Evolutionary conservation across 2,888 invertebrate species (phyloP).

Genomic region (Chrysolina oricalcia): DNA sequence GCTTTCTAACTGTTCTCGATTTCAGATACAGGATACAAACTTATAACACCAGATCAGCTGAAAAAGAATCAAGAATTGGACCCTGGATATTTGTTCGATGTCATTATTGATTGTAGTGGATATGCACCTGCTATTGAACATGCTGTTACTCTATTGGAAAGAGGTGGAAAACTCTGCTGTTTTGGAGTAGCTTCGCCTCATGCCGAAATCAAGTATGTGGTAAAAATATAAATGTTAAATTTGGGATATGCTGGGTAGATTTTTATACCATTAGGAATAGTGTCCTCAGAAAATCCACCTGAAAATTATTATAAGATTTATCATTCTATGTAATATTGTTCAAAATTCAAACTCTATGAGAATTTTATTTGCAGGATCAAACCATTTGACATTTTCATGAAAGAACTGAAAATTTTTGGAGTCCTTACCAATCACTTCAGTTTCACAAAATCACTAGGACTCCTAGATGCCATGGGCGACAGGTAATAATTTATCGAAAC

Average conservation of each 20-base stretch:
- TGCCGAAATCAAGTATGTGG: slow-evolving; percentile 69
- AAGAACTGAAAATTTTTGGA: slow-evolving; percentile 78
- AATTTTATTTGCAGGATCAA: slow-evolving; percentile 69
- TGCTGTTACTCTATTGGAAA: slow-evolving; percentile 74
- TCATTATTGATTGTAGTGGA: slow-evolving; percentile 83
- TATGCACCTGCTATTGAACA: slow-evolving; percentile 81
- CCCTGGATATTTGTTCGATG: slow-evolving; percentile 74
- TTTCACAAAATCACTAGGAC: slow-evolving; percentile 78
- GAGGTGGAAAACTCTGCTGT: slow-evolving; percentile 79
- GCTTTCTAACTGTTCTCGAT: slow-evolving; percentile 13
- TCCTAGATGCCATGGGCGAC: slow-evolving; percentile 78
- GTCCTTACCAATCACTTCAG: slow-evolving; percentile 81
- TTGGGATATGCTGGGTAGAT: too few species aligned
- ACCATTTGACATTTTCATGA: slow-evolving; percentile 77
- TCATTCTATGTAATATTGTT: too few species aligned
- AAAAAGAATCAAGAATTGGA: slow-evolving; percentile 66
- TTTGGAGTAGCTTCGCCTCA: slow-evolving; percentile 80
- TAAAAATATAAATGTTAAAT: background rate
- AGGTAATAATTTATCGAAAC: slow-evolving; percentile 37
- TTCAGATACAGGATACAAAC: slow-evolving; percentile 77
- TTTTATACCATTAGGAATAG: too few species aligned
- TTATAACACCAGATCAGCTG: slow-evolving; percentile 75
- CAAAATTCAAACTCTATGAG: background rate
- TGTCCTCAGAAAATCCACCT: too few species aligned
- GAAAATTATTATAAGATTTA: too few species aligned